Evolutionary conservation across 35 echinoderm and acorn worm genomes (phyloP), one percentile per base, ranked within the genome.

Genomic region (Nesometra sesokonis): DNA sequence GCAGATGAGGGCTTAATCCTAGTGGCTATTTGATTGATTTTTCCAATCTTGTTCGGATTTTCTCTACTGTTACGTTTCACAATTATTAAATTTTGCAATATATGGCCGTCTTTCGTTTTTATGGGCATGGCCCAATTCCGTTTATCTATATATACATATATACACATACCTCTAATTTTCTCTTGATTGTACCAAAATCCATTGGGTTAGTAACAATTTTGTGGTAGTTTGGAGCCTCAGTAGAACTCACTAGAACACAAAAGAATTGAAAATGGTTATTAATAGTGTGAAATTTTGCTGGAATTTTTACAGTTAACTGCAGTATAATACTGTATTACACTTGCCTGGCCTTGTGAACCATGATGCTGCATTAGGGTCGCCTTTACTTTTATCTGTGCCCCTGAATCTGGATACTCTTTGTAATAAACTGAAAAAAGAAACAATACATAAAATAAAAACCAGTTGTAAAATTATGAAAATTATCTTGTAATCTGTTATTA

Each of bases 341-440:
- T 87, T 90, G 94, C 96, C 96, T 84, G 93, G 96, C 78, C 96
- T 91, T 30, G 93, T 99, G 57, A 99, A 99, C 96, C 96, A 99
- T 32, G 92, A 99, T 9, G 96, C 96, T 52, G 96, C 96, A 83
- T 99, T 99, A 77, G 94, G 88, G 32, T 93, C 96, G 0, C 96
- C 96, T 46, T 99, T 99, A 34, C 93, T 84, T 88, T 90, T 91
- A 57, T 99, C 94, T 30, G 96, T 88, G 23, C 96, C 96, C 78
- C 95, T 86, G 87, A 93, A 97, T 32, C 95, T 87, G 88, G 93
- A 93, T 80, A 97, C 95, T 89, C 95, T 35, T 67, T 93, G 95
- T 8, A 97, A 36, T 35, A 97, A 86, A 77, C 95, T 97, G 46
- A 15, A 86, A 82, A 17, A 0, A 78, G 89, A 86, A 78, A n/a